Base-by-base conservation (phyloP, 2,888 invertebrate genomes). In the Leptopilina syphax region DNA sequence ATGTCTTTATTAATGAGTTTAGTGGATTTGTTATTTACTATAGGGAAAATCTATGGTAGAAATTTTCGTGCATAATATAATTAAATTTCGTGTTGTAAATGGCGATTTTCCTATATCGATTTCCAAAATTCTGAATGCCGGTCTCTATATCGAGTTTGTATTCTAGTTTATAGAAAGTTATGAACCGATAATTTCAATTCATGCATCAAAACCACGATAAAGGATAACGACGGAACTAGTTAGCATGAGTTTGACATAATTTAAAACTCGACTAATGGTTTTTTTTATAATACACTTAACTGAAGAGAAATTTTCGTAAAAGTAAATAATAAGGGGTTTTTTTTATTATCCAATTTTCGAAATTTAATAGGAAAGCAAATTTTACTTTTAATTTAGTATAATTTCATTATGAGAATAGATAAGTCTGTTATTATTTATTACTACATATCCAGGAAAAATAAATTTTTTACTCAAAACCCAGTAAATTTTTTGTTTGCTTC, bases 211-310 rank as follows among this genome's bases (percentile, higher is more conserved):
- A 57, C 34, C n/a, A 5, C 34, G 73, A 54, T 73, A 73, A 68
- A 70, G 54, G 73, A 57, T 73, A 73, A 57, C 41, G 57, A 57
- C n/a, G 34, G 34, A 73, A 73, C 73, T 34, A 41, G 65, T 41
- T 63, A 63, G 63, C 63, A 63, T 63, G 63, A 18, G 73, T 57
- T 57, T 34, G 34, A n/a, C 4, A 34, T 13, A 41, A 41, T 34
- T 34, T 57, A 41, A 34, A 57, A 7, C 5, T n/a, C 44, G 34
- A 57, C 5, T n/a, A 54, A 54, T 73, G n/a, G n/a, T 63, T 63
- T 63, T 24, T 34, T 3, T 4, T 2, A 34, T 34, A 34, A 24
- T 63, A 18, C 8, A 63, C 63, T 50, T 50, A 63, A 63, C n/a
- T 24, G 8, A 63, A 18, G 5, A 60, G 9, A 6, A 8, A 34